A percentile compares a stretch with the other conserved stretches of the same genome.
Evolutionary conservation across 2,888 invertebrate genomes (phyloP).

Genomic region (Andrena bucephala): DNA sequence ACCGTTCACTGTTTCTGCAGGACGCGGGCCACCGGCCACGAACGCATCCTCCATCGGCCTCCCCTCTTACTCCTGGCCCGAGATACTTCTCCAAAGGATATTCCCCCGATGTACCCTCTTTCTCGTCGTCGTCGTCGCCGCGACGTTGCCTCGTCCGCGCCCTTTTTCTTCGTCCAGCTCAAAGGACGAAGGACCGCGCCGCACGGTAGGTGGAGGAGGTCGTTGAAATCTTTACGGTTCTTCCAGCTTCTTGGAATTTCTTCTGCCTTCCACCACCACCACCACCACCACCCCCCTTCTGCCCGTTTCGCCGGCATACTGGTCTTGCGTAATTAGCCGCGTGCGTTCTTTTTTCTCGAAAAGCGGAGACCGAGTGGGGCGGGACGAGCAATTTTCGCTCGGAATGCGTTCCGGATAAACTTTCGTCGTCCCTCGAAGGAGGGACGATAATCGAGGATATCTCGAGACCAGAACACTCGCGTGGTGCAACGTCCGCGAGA

Average conservation of each 20-base stretch:
- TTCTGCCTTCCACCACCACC: constrained; percentile 34
- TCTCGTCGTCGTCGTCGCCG: constrained; percentile 15
- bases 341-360: constrained; percentile 33
- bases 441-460: constrained; percentile 1
- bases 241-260: constrained; percentile 71
- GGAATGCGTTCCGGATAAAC: constrained; percentile 54
- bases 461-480: constrained; percentile 5
- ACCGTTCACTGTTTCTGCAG: constrained; percentile 62
- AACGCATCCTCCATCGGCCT: constrained; percentile 6
- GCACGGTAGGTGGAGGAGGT: constrained; percentile 65
- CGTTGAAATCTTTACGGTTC: constrained; percentile 74
- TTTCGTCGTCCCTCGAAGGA: constrained; percentile 2
- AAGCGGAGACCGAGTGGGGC: constrained; percentile 2
- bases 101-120: constrained; percentile 13
- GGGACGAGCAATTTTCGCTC: constrained; percentile 35
- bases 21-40: constrained; percentile 68
- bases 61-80: background rate
- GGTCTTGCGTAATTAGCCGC: constrained; percentile 72
- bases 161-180: constrained; percentile 35
- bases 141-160: constrained; percentile 20
- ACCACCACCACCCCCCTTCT: background rate
- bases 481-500: constrained; percentile 9
- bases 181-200: constrained; percentile 63
- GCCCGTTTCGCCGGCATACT: constrained; percentile 14
- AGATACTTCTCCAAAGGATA: constrained; percentile 39